phyloP scores from a whole-genome alignment of 2,888 invertebrate genomes.

The Lasiommata megera region DNA sequence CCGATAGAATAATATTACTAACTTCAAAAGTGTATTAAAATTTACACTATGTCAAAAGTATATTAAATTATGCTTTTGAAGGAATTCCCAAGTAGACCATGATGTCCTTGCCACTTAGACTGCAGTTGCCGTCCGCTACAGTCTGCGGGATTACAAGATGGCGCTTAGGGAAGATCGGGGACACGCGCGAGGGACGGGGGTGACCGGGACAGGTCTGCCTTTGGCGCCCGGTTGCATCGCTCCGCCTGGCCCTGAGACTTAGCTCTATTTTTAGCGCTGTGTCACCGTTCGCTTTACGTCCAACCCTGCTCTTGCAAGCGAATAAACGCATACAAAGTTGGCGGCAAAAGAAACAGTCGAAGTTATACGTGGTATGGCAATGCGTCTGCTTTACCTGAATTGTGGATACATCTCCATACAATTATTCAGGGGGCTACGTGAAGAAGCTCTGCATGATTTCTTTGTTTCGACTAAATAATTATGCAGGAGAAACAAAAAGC shows the following conservation, averaged over 20 bases:
- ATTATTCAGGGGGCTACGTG: slow-evolving; percentile 21
- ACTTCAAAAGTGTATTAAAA: too few species aligned
- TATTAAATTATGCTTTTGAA: slow-evolving; percentile 27
- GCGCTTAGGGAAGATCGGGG: slow-evolving; percentile 58
- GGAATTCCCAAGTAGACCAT: slow-evolving; percentile 44
- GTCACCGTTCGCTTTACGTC: slow-evolving; percentile 66
- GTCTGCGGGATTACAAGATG: slow-evolving; percentile 68
- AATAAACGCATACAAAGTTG: slow-evolving; percentile 40
- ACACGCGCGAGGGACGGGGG: slow-evolving; percentile 55
- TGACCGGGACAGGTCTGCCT: slow-evolving; percentile 43
- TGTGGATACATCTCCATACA: slow-evolving; percentile 20
- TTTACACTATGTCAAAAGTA: too few species aligned
- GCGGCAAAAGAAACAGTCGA: slow-evolving; percentile 38
- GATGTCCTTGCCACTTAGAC: slow-evolving; percentile 57
- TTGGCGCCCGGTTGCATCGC: slow-evolving; percentile 46
- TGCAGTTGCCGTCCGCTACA: slow-evolving; percentile 52
- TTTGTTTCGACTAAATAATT: slow-evolving; percentile 32
- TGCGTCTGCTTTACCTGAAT: slow-evolving; percentile 24
- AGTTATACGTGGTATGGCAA: slow-evolving; percentile 26
- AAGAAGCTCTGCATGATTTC: slow-evolving; percentile 21
- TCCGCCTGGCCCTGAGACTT: slow-evolving; percentile 50
- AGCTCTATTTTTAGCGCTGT: slow-evolving; percentile 79
- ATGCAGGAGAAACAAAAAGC: slow-evolving; percentile 24
- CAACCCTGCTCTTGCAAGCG: slow-evolving; percentile 46
- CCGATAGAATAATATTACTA: too few species aligned